phyloP scores from a whole-genome alignment of 2,888 invertebrate genomes.

The Drosophila dives region DNA sequence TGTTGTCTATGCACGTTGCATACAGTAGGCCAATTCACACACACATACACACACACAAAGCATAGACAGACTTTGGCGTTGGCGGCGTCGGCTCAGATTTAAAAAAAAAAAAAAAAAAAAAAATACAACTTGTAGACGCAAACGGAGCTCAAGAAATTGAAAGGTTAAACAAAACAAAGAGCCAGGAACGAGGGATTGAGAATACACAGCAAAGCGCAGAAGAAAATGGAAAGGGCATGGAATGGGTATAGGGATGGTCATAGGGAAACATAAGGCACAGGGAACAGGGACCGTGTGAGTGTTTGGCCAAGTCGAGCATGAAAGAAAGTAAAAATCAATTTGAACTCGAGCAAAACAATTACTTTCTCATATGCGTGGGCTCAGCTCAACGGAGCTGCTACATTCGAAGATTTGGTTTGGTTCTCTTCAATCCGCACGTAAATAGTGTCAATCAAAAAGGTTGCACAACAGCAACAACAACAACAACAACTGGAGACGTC shows the following conservation, averaged over 20 bases:
- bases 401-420: conserved; percentile 58
- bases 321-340: conserved; percentile 78
- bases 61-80: conserved; percentile 22
- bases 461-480: conserved; percentile 49
- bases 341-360: conserved; percentile 77
- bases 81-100: conserved; percentile 50
- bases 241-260: conserved; percentile 11
- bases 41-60: conserved; percentile 31
- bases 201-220: conserved; percentile 7
- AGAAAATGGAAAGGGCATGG: conserved; percentile 24
- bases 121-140: conserved; percentile 65
- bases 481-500: conserved; percentile 23
- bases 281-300: conserved; percentile 35
- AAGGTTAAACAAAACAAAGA: conserved; percentile 72
- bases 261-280: conserved; percentile 1
- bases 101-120: conserved; percentile 22
- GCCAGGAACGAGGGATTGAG: conserved; percentile 35
- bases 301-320: conserved; percentile 44
- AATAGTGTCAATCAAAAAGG: conserved; percentile 75
- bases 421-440: conserved; percentile 70
- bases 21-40: conserved; percentile 72
- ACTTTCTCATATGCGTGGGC: conserved; percentile 70
- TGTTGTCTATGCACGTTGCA: conserved; percentile 53
- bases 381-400: not conserved
- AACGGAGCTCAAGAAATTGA: conserved; percentile 65